phyloP scores from a whole-genome alignment of 30 jellyfish, hydroid and myxozoan genomes.

The Hydractinia echinata region DNA sequence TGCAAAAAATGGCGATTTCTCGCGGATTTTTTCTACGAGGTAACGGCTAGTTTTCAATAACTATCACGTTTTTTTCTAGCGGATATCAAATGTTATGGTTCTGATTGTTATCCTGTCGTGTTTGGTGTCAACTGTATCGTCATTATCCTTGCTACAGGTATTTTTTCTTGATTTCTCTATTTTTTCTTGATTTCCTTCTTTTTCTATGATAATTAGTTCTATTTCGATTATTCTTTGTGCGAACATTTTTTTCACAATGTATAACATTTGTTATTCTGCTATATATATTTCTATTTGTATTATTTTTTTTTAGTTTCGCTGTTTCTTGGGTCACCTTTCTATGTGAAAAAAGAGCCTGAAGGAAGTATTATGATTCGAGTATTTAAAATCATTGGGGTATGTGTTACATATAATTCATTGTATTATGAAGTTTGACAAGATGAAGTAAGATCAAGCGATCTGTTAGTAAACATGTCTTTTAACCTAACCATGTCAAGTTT shows the following conservation, averaged over 20 bases:
- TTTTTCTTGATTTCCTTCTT: no score
- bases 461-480: no score
- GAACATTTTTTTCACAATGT: no score
- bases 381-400: constrained; percentile 60
- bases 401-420: background rate
- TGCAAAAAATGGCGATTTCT: no score
- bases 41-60: no score
- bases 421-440: no score
- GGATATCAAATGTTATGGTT: constrained; percentile 77
- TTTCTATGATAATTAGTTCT: no score
- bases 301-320: constrained; percentile 45
- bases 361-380: constrained; percentile 91
- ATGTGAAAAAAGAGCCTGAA: constrained; percentile 74
- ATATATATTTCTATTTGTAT: background rate
- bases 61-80: constrained; percentile 37
- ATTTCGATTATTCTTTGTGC: no score
- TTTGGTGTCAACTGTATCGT: constrained; percentile 79
- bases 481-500: no score
- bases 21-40: no score
- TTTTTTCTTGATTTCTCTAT: background rate
- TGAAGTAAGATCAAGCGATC: no score
- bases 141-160: constrained; percentile 79
- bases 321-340: constrained; percentile 56
- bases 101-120: constrained; percentile 87
- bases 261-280: no score